A percentile compares a stretch with the other conserved stretches of the same genome.
Conservation (phyloP, 2,888 invertebrate species). For the Drosophila glabriapex region DNA sequence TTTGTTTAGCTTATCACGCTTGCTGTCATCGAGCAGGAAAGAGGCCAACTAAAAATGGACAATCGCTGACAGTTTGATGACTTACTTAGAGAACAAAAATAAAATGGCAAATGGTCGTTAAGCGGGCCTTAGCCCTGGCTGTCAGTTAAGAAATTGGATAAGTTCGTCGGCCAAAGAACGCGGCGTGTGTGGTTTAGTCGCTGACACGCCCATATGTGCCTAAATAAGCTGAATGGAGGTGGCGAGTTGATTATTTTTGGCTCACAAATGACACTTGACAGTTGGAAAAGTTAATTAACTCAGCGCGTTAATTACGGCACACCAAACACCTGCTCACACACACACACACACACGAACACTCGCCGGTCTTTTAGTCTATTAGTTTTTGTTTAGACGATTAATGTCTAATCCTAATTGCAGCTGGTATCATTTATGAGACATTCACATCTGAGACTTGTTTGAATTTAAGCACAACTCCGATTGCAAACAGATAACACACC, state of each 20-base stretch:
- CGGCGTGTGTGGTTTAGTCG: constrained; percentile 4
- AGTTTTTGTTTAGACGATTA: constrained; percentile 1
- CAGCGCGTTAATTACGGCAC: constrained; percentile 44
- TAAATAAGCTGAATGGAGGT: background rate
- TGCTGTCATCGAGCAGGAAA: constrained; percentile 21
- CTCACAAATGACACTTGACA: constrained; percentile 45
- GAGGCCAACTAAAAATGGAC: constrained; percentile 23
- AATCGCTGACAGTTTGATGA: constrained; percentile 48
- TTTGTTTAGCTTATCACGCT: background rate
- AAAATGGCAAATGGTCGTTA: constrained; percentile 46
- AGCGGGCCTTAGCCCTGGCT: constrained; percentile 13
- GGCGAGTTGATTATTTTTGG: constrained; percentile 29
- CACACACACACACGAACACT: background rate
- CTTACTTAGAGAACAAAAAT: constrained; percentile 29
- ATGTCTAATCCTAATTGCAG: constrained; percentile 13
- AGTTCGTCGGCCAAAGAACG: constrained; percentile 15
- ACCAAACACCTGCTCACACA: background rate
- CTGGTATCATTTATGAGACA: constrained; percentile 2
- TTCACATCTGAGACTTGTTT: constrained; percentile 9
- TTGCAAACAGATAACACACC: constrained; percentile 32
- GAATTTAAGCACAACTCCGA: constrained; percentile 20
- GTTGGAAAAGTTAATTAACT: constrained; percentile 59
- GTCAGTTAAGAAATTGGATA: constrained; percentile 44
- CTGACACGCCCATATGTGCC: constrained; percentile 23
- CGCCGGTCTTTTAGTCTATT: background rate